Evolutionary conservation across 2,888 invertebrate species (phyloP).

Genomic region (Tipula confusa): DNA sequence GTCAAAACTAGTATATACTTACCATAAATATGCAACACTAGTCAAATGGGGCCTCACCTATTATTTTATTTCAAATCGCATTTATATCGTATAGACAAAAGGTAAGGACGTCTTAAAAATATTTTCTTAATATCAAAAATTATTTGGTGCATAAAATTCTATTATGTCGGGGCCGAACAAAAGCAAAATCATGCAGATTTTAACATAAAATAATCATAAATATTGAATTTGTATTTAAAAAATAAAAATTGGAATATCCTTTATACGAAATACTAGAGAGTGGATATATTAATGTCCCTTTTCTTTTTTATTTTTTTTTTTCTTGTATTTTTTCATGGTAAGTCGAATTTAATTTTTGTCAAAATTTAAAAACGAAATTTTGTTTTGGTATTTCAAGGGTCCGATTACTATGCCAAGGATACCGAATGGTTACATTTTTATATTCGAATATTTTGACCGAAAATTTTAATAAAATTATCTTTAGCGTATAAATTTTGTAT

Average conservation of each 20-base stretch:
- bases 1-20: neutral
- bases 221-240: slow-evolving; percentile 12
- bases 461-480: neutral
- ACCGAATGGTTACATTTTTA: neutral
- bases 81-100: slow-evolving; percentile 1
- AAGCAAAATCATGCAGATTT: slow-evolving; percentile 4
- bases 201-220: slow-evolving; percentile 25
- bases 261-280: neutral
- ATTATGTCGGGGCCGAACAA: neutral
- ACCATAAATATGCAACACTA: neutral
- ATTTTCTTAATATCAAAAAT: neutral
- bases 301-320: neutral
- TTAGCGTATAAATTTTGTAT: slow-evolving; percentile 1
- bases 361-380: neutral
- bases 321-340: neutral
- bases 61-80: neutral
- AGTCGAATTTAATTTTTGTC: slow-evolving; percentile 25
- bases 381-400: neutral
- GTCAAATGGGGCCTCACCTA: neutral
- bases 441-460: neutral
- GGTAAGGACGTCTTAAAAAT: neutral
- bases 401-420: slow-evolving; percentile 20
- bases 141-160: slow-evolving; percentile 17
- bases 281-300: neutral
- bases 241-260: neutral